Base-by-base conservation (phyloP, 2,888 invertebrate species). In the Lycaena phlaeas region DNA sequence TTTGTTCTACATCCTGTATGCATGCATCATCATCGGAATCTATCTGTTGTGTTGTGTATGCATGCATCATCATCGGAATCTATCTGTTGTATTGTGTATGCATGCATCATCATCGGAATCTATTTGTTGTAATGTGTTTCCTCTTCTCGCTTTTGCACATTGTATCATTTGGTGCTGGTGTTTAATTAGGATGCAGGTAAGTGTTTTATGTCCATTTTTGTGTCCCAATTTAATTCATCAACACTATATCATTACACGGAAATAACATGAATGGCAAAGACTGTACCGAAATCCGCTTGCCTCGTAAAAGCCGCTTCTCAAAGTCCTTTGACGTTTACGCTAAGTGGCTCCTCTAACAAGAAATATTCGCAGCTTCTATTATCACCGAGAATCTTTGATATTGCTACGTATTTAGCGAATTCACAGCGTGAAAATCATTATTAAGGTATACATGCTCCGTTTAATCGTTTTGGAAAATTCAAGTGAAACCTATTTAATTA, bases 361-460 rank as follows among this genome's bases (percentile, higher is more conserved):
- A 57, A 63, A 67, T 63, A 63, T 59, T 57, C 56, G 53, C 48
- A 51, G 52, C 52, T 53, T n/a, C 49, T 43, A 56, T 47, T 53
- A 53, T 64, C 60, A 64, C 60, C 48, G 56, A 64, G 57, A 54
- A 54, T 51, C 54, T 53, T 50, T 63, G 57, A 68, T 69, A 63
- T 63, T 55, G 54, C 40, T 36, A 31, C 31, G 31, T 15, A 27
- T 27, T 30, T 26, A 12, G 26, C 18, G 14, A n/a, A n/a, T n/a
- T 38, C 28, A 18, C 22, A 27, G 14, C 18, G n/a, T n/a, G n/a
- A n/a, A n/a, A n/a, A n/a, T n/a, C n/a, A n/a, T n/a, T n/a, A n/a
- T n/a, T n/a, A n/a, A n/a, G n/a, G n/a, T n/a, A n/a, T n/a, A n/a
- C n/a, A n/a, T n/a, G n/a, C n/a, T n/a, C n/a, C n/a, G n/a, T n/a